Evolutionary conservation across 92 coral and sea anemone genomes (phyloP), one percentile per base, ranked within the genome.

Genomic region (Bergia sp.): DNA sequence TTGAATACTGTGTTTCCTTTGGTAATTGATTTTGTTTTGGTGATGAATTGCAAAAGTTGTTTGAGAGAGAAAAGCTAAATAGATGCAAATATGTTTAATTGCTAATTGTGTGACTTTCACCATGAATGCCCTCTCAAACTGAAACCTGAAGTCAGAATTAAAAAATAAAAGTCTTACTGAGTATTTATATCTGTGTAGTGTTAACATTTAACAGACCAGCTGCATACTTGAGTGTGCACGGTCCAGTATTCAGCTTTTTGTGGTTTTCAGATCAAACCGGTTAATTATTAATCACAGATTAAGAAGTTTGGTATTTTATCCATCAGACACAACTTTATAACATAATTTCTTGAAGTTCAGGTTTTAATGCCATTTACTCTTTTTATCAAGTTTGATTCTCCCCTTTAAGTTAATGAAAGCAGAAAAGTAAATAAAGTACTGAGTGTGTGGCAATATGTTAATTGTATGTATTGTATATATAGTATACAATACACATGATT

Each of bases 11-110:
- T 45, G 38, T 43, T 77, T 45, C 20, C 61, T 37, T 45, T 45
- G 61, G 18, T 50, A 79, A 15, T 79, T 76, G 50, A 73, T 40
- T 76, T 76, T 79, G 65, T 45, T 49, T 45, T n/a, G 57, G 2
- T 76, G 43, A 49, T 50, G n/a, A 79, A 79, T 37, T 36, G 49
- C 66, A 11, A 79, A 79, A 53, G 40, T n/a, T 79, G 82, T 79
- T 79, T 79, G 65, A 79, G 4, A 79, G 39, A 20, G 39, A 79
- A 44, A n/a, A 2, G 41, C 38, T 79, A 79, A 79, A 45, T 29
- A 79, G 12, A 20, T 45, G 20, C 64, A 79, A n/a, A 79, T 79
- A 49, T 49, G 41, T 1, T 79, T n/a, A 79, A 61, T 61, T 57
- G 15, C 15, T 57, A 1, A 57, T 8, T 61, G 69, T 61, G 69